Evolutionary conservation across 2,888 invertebrate genomes (phyloP).

Genomic region (Timandra comae): DNA sequence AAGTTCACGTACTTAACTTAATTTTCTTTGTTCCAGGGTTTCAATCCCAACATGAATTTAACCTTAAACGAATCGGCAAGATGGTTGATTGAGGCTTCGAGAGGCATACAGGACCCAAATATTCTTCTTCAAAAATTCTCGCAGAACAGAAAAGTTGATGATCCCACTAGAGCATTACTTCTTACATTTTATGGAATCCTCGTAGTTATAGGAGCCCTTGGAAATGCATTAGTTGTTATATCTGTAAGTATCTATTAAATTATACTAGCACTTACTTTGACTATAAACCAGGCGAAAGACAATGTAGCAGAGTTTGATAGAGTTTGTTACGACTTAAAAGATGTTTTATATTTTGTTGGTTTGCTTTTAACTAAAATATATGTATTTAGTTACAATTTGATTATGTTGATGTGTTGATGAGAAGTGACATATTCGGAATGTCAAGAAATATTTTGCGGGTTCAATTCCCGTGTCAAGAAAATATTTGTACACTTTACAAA

Average conservation of each 20-base stretch:
- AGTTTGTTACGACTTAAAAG: too few species aligned
- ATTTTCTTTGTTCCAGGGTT: constrained; percentile 50
- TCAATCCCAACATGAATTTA: constrained; percentile 54
- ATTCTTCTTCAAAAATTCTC: constrained; percentile 79
- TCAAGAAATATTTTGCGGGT: too few species aligned
- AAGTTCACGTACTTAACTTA: background rate
- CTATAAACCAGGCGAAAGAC: too few species aligned
- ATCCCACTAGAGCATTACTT: constrained; percentile 80
- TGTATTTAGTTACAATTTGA: too few species aligned
- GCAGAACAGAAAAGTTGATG: constrained; percentile 83
- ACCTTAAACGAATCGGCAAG: constrained; percentile 56
- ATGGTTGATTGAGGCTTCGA: constrained; percentile 65
- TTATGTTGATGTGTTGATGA: too few species aligned
- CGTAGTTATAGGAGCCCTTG: constrained; percentile 88
- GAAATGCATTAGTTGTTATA: constrained; percentile 90
- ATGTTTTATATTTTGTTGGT: too few species aligned
- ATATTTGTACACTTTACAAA: too few species aligned
- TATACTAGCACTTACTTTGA: constrained; percentile 3
- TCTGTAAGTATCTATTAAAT: constrained; percentile 62
- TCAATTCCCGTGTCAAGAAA: too few species aligned
- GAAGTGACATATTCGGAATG: too few species aligned
- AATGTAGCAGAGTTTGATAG: too few species aligned
- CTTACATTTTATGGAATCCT: constrained; percentile 84
- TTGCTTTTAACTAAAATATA: too few species aligned
- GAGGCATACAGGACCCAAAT: constrained; percentile 57